These are phyloP conservation scores for Centruroides vittatus DNA, from an alignment of 1,140 invertebrate genomes.

Conservation along the genomic window DNA sequence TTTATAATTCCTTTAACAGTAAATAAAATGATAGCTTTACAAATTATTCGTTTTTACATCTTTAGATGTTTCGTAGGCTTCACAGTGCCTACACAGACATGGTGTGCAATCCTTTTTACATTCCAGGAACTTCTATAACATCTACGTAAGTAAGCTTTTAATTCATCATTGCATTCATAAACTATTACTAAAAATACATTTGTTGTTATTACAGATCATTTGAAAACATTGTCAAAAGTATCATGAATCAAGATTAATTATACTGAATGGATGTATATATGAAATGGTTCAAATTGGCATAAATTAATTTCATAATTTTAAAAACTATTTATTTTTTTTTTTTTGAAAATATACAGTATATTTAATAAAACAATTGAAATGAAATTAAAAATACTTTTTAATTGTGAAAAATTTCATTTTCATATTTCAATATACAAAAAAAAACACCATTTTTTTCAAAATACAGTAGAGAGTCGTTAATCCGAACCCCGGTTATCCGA, in stretches of 20 bases:
- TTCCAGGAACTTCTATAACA: constrained; percentile 64
- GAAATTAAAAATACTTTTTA: too few species aligned
- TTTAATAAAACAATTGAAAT: too few species aligned
- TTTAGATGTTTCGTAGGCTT: constrained; percentile 73
- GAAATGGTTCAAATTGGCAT: too few species aligned
- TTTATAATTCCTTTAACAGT: neutral
- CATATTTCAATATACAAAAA: too few species aligned
- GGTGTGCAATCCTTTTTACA: constrained; percentile 88
- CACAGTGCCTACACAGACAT: constrained; percentile 83
- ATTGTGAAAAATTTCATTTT: too few species aligned
- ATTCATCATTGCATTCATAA: neutral
- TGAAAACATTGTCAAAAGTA: constrained; percentile 27
- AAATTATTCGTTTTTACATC: constrained; percentile 7
- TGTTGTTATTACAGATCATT: constrained; percentile 26
- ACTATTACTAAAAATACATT: neutral
- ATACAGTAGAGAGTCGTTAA: too few species aligned
- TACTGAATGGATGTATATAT: neutral
- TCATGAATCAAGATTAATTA: constrained; percentile 22
- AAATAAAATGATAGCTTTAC: too few species aligned
- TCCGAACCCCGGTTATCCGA: too few species aligned
- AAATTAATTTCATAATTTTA: too few species aligned
- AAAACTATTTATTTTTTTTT: too few species aligned
- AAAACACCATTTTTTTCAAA: too few species aligned
- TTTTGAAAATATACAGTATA: too few species aligned
- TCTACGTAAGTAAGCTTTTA: constrained; percentile 48